Percentiles rank a stretch among this genome's conserved stretches.
Conservation (phyloP, 2,797 vertebrate genomes). For the Rousettus madagascariensis region DNA sequence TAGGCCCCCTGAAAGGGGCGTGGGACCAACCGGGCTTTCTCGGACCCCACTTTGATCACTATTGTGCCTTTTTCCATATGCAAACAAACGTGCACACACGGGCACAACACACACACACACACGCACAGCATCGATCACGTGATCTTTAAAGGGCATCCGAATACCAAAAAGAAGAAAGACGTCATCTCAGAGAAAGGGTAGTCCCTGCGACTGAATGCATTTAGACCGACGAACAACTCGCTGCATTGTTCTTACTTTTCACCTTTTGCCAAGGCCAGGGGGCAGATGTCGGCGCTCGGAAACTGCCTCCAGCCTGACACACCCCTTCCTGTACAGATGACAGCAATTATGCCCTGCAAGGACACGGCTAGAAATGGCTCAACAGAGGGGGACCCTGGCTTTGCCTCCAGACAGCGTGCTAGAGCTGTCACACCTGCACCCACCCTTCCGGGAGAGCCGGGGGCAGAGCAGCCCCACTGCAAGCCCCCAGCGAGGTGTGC, state of each 20-base stretch:
- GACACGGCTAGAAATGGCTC: neutral
- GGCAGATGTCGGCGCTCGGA: conserved; percentile 48
- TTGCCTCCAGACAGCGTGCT: neutral
- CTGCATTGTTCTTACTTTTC: conserved; percentile 28
- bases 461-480: neutral
- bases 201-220: neutral
- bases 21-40: neutral
- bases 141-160: conserved; percentile 54
- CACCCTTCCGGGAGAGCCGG: neutral
- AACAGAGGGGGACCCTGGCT: neutral
- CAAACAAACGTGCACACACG: rapidly evolving
- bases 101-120: neutral
- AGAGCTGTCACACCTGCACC: neutral
- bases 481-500: neutral
- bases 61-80: neutral
- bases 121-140: neutral
- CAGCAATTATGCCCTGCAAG: neutral
- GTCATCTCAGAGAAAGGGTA: conserved; percentile 53
- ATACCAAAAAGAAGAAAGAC: conserved; percentile 52
- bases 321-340: conserved; percentile 5
- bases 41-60: neutral
- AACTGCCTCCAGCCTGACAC: neutral
- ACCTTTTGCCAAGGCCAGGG: conserved; percentile 35
- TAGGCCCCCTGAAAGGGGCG: too few species aligned
- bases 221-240: conserved; percentile 43